Conservation (phyloP, 2,113 vertebrate species). For the Scatophagus argus region DNA sequence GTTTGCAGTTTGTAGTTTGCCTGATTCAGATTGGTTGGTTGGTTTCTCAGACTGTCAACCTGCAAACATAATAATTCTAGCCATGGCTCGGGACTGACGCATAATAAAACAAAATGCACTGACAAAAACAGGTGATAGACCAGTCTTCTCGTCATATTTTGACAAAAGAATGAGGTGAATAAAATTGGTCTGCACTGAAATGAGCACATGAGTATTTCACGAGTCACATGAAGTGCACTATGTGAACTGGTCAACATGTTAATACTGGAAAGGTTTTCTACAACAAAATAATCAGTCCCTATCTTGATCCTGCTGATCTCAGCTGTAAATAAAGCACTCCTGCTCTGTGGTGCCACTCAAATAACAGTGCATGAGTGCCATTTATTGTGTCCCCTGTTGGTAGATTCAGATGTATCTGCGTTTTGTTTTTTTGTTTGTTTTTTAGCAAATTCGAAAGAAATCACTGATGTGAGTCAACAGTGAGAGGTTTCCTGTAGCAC, state of each 20-base stretch:
- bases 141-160: not conserved
- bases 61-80: no score
- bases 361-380: not conserved
- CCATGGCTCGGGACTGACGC: no score
- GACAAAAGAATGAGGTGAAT: not conserved
- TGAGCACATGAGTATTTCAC: no score
- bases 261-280: not conserved
- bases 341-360: not conserved
- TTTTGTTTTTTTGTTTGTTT: no score
- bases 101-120: slow-evolving; percentile 1
- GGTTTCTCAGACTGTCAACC: no score
- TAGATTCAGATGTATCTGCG: no score
- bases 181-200: not conserved
- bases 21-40: not conserved
- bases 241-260: not conserved
- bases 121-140: not conserved
- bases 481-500: not conserved
- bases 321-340: not conserved
- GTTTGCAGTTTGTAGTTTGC: not conserved
- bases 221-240: no score
- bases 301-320: not conserved
- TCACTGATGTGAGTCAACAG: not conserved
- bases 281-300: not conserved
- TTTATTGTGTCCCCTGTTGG: not conserved
- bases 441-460: not conserved